A percentile compares a stretch with the other conserved stretches of the same genome.
Evolutionary conservation across 2,797 vertebrate genomes (phyloP).

Genomic region (Scolopax rusticola): DNA sequence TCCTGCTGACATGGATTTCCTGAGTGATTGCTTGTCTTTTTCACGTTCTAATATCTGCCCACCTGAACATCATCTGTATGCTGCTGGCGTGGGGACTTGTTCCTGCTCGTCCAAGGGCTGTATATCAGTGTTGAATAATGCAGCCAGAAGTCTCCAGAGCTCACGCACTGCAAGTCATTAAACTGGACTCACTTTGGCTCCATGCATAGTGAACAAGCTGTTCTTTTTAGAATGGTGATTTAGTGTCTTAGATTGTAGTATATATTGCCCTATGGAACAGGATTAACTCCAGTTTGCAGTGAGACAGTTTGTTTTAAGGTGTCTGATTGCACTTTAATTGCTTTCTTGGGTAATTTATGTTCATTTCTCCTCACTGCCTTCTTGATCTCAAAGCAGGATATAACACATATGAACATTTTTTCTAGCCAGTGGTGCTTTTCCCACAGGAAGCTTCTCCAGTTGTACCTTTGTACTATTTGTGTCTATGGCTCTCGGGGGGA

Average conservation of each 20-base stretch:
- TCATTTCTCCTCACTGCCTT: not conserved
- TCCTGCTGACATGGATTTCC: not conserved
- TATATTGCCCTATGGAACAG: not conserved
- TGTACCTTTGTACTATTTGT: not conserved
- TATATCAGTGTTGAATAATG: not conserved
- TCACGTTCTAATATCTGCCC: not conserved
- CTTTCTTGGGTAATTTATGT: not conserved
- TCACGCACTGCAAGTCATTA: not conserved
- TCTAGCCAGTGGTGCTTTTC: not conserved
- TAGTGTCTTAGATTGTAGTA: not conserved
- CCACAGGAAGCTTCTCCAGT: not conserved
- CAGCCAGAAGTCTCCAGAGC: not conserved
- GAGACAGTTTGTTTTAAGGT: not conserved
- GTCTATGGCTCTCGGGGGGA: not conserved
- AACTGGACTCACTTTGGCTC: not conserved
- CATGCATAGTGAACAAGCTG: not conserved
- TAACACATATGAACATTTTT: not conserved
- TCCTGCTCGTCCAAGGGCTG: not conserved
- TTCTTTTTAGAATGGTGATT: constrained; percentile 9
- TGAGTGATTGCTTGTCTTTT: not conserved
- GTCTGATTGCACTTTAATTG: not conserved
- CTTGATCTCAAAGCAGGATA: not conserved
- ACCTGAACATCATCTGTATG: not conserved
- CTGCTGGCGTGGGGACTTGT: not conserved
- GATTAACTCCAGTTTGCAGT: not conserved